Conservation (phyloP, 2,113 vertebrate genomes). For the Lophius piscatorius region DNA sequence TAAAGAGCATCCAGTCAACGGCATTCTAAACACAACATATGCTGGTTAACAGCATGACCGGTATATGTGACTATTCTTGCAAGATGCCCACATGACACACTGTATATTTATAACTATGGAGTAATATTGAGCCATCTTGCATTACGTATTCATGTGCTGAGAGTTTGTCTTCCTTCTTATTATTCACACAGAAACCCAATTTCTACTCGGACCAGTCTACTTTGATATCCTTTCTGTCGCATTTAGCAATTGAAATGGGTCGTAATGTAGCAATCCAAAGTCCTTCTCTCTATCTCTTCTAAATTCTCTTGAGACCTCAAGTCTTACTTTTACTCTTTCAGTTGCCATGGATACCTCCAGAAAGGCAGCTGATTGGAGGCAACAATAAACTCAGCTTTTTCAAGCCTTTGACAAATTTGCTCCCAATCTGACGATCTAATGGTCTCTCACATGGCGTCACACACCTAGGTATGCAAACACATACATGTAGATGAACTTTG, state of each 20-base stretch:
- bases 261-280: conserved; percentile 62
- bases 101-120: conserved; percentile 20
- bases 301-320: conserved; percentile 71
- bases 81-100: too few species aligned
- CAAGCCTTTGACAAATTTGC: conserved; percentile 58
- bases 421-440: conserved; percentile 51
- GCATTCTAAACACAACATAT: too few species aligned
- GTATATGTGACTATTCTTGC: too few species aligned
- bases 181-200: conserved; percentile 18
- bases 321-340: conserved; percentile 76
- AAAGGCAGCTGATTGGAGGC: conserved; percentile 68
- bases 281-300: conserved; percentile 60
- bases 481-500: conserved; percentile 11
- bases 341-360: conserved; percentile 77
- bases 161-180: conserved; percentile 30
- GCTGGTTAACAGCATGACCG: too few species aligned
- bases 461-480: conserved; percentile 1
- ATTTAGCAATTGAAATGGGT: conserved; percentile 48
- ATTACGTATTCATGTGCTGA: conserved; percentile 25
- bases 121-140: conserved; percentile 24
- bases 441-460: conserved; percentile 29
- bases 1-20: too few species aligned
- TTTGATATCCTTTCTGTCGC: conserved; percentile 60
- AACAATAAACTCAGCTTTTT: conserved; percentile 66
- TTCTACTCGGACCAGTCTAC: conserved; percentile 21